Percentiles rank a stretch among this genome's conserved stretches.
phyloP scores from a whole-genome alignment of 2,113 vertebrate species.

The Eretmochelys imbricata region DNA sequence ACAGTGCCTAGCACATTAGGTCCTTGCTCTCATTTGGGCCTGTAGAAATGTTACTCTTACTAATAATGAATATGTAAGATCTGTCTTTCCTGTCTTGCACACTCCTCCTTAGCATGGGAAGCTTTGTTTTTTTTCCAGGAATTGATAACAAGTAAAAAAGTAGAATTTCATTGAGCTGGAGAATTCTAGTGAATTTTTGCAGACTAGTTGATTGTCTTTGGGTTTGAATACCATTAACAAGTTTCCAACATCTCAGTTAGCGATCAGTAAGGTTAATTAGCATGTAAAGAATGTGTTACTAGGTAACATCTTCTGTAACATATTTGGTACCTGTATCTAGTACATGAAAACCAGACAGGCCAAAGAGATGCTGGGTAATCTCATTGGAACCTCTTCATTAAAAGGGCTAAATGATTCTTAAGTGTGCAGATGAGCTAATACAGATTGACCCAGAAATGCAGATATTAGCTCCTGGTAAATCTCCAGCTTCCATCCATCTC shows the following conservation, averaged over 20 bases:
- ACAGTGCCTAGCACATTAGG: background rate
- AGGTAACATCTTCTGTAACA: background rate
- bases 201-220: background rate
- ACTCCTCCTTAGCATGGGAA: background rate
- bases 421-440: background rate
- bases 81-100: background rate
- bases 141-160: slow-evolving; percentile 7
- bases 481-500: background rate
- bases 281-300: background rate
- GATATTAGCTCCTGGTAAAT: background rate
- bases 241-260: background rate
- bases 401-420: background rate
- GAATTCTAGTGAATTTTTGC: background rate
- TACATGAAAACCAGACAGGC: background rate
- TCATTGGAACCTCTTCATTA: background rate
- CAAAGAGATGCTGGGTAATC: background rate
- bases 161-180: slow-evolving; percentile 27
- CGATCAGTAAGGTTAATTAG: background rate
- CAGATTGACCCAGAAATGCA: background rate
- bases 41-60: background rate
- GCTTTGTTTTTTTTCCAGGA: background rate
- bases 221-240: background rate
- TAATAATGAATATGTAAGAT: background rate
- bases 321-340: background rate
- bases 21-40: background rate